Conservation (phyloP, 2,888 invertebrate genomes). For the Hermodice carunculata region DNA sequence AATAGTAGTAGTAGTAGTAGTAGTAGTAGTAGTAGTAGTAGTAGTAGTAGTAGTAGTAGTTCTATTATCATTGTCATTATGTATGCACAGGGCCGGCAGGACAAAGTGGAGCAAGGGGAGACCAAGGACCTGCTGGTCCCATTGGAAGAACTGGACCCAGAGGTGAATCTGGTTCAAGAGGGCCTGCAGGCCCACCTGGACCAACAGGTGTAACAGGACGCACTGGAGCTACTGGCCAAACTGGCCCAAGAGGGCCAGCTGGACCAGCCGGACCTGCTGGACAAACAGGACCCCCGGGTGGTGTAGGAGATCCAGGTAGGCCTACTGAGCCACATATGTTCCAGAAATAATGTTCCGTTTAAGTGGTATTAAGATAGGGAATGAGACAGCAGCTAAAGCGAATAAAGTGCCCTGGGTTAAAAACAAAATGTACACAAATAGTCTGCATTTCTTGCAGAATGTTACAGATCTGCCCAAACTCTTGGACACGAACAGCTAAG, state of each 20-base stretch:
- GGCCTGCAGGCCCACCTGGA: constrained; percentile 7
- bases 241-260: constrained; percentile 3
- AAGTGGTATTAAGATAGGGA: no score
- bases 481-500: no score
- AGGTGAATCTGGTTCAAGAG: constrained; percentile 8
- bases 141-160: constrained; percentile 4
- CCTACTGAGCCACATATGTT: no score
- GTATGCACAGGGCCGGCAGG: constrained; percentile 23
- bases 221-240: constrained; percentile 14
- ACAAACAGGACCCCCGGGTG: constrained; percentile 14
- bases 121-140: constrained; percentile 10
- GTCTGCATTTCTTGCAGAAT: constrained; percentile 8
- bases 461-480: constrained; percentile 9
- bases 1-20: no score
- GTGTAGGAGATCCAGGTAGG: no score
- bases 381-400: no score
- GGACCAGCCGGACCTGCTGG: constrained; percentile 10
- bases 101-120: constrained; percentile 16
- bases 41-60: no score
- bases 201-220: not conserved
- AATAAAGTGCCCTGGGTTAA: no score
- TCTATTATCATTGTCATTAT: no score
- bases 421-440: no score
- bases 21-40: no score
- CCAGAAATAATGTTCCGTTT: no score